Evolutionary conservation across 1,140 invertebrate species (phyloP).

Genomic region (Plectus sambesii): DNA sequence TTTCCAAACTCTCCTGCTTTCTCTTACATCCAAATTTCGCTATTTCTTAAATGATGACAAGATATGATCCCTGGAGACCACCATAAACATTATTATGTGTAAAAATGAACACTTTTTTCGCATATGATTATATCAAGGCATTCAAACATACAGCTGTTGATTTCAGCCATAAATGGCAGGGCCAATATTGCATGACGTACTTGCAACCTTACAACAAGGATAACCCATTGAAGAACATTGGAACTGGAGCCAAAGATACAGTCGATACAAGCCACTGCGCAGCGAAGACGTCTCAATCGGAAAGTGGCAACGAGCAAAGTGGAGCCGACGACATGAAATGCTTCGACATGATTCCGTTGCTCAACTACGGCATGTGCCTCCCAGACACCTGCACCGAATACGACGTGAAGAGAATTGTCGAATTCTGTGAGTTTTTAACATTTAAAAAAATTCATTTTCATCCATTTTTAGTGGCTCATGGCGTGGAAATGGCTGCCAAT

Average conservation of each 20-base stretch:
- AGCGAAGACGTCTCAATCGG: too few species aligned
- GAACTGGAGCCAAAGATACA: slow-evolving; percentile 24
- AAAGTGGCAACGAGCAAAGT: too few species aligned
- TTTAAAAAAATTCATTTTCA: slow-evolving; percentile 9
- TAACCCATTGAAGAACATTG: slow-evolving; percentile 42
- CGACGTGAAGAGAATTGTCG: slow-evolving; percentile 35
- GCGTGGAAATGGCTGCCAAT: slow-evolving; percentile 26
- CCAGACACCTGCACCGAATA: slow-evolving; percentile 44
- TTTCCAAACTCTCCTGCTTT: too few species aligned
- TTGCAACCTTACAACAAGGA: slow-evolving; percentile 42
- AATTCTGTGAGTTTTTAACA: slow-evolving; percentile 29
- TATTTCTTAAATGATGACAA: too few species aligned
- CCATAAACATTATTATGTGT: too few species aligned
- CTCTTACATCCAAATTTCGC: too few species aligned
- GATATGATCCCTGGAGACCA: too few species aligned
- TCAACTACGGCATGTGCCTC: slow-evolving; percentile 40
- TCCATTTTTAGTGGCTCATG: slow-evolving; percentile 34
- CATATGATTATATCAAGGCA: too few species aligned
- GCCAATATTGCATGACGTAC: slow-evolving; percentile 42
- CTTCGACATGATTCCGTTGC: slow-evolving; percentile 38
- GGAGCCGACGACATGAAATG: slow-evolving; percentile 36
- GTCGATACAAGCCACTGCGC: slow-evolving; percentile 25
- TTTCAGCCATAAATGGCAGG: slow-evolving; percentile 39
- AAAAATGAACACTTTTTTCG: too few species aligned
- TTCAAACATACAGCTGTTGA: neutral